phyloP scores from a whole-genome alignment of 2,888 invertebrate genomes.

The Trilocha varians region DNA sequence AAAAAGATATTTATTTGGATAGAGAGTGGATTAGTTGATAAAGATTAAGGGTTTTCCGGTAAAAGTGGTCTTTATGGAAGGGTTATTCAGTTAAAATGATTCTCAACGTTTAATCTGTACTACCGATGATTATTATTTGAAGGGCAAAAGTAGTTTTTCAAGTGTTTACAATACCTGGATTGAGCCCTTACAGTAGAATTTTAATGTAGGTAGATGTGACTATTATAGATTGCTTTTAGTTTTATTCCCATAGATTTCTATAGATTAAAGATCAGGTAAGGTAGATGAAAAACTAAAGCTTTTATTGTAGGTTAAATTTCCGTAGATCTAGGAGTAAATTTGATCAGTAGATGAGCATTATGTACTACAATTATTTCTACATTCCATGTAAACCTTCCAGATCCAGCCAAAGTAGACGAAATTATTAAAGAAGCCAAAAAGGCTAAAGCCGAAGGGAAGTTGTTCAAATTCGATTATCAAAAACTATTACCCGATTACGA shows the following conservation, averaged over 20 bases:
- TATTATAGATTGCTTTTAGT: too few relatives aligned
- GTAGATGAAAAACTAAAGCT: neutral
- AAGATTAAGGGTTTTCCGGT: too few relatives aligned
- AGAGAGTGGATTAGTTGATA: too few relatives aligned
- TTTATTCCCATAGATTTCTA: neutral
- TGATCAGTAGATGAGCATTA: neutral
- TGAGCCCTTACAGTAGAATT: too few relatives aligned
- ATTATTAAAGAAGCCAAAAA: conserved; percentile 59
- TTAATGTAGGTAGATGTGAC: too few relatives aligned
- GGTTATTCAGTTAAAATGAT: too few relatives aligned
- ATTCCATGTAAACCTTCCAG: conserved; percentile 25
- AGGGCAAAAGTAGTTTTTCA: neutral
- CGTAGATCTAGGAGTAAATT: too few relatives aligned
- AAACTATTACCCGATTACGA: conserved; percentile 58
- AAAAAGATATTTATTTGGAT: too few relatives aligned
- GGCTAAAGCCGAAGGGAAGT: conserved; percentile 51
- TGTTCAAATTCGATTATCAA: conserved; percentile 60
- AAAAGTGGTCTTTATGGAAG: too few relatives aligned
- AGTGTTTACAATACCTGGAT: too few relatives aligned
- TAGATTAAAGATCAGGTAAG: neutral
- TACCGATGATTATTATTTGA: too few relatives aligned
- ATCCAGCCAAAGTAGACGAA: conserved; percentile 54
- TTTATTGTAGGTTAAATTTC: neutral
- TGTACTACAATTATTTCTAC: neutral
- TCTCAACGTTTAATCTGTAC: too few relatives aligned